These are phyloP conservation scores for Opisthograptis luteolata DNA, from an alignment of 2,888 invertebrate genomes.

Conservation along the genomic window DNA sequence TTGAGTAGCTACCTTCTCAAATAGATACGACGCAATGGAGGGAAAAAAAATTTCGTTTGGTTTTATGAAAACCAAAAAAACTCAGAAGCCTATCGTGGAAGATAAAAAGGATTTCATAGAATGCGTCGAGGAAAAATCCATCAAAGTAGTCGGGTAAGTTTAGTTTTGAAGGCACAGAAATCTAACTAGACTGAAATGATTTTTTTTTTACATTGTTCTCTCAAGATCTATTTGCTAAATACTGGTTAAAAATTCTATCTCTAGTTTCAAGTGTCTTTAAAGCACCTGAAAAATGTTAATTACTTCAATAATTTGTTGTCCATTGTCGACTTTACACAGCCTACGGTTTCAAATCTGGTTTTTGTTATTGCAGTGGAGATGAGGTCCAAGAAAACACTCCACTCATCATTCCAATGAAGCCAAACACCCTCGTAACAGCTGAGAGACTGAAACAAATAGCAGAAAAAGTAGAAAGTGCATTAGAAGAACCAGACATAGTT, in stretches of 20 bases:
- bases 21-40: slow-evolving; percentile 71
- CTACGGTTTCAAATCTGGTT: too few relatives aligned
- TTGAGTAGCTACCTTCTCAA: too few relatives aligned
- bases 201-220: too few relatives aligned
- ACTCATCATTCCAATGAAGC: slow-evolving; percentile 87
- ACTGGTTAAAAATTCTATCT: too few relatives aligned
- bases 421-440: slow-evolving; percentile 80
- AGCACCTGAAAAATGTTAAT: too few relatives aligned
- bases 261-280: too few relatives aligned
- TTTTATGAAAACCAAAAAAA: slow-evolving; percentile 87
- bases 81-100: slow-evolving; percentile 63
- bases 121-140: slow-evolving; percentile 90
- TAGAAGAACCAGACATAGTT: slow-evolving; percentile 73
- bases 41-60: slow-evolving; percentile 92
- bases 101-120: slow-evolving; percentile 89
- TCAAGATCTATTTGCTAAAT: too few relatives aligned
- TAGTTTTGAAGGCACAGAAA: too few relatives aligned
- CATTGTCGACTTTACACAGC: too few relatives aligned
- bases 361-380: slow-evolving; percentile 74
- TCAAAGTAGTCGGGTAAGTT: slow-evolving; percentile 89
- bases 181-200: too few relatives aligned
- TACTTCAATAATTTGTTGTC: too few relatives aligned
- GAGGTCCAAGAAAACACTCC: slow-evolving; percentile 79
- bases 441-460: slow-evolving; percentile 77
- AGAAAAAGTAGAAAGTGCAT: slow-evolving; percentile 75